Evolutionary conservation across 1,140 invertebrate species (phyloP).

Genomic region (Micrasema longulum): DNA sequence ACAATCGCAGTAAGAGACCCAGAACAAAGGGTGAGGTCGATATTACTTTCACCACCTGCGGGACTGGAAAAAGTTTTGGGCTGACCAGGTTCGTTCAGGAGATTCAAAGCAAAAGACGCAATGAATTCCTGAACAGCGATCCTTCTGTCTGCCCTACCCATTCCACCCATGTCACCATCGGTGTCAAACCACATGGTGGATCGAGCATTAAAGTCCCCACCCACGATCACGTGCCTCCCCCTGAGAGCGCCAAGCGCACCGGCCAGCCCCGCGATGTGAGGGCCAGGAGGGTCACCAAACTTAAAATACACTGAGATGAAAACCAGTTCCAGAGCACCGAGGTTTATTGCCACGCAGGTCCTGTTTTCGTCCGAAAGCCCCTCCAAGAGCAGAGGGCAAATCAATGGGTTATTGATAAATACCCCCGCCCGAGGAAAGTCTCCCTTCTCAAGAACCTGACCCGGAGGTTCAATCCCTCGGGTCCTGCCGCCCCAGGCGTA

Average conservation of each 20-base stretch:
- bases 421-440: background rate
- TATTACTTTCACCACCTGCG: background rate
- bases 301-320: background rate
- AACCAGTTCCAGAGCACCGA: background rate
- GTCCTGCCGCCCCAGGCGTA: no score
- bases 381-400: background rate
- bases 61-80: background rate
- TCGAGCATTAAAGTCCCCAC: background rate
- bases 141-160: background rate
- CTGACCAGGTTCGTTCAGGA: background rate
- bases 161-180: no score
- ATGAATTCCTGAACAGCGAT: background rate
- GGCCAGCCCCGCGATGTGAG: background rate
- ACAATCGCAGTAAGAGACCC: no score
- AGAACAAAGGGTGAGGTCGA: background rate
- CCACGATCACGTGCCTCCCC: background rate
- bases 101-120: background rate
- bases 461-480: no score
- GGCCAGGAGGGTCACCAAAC: background rate
- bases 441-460: no score
- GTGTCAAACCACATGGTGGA: background rate
- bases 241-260: background rate
- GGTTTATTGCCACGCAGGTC: background rate
- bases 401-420: background rate
- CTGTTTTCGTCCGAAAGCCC: background rate